Evolutionary conservation across 2,113 vertebrate genomes (phyloP), one percentile per base, ranked within the genome.

Genomic region (Excalfactoria chinensis): DNA sequence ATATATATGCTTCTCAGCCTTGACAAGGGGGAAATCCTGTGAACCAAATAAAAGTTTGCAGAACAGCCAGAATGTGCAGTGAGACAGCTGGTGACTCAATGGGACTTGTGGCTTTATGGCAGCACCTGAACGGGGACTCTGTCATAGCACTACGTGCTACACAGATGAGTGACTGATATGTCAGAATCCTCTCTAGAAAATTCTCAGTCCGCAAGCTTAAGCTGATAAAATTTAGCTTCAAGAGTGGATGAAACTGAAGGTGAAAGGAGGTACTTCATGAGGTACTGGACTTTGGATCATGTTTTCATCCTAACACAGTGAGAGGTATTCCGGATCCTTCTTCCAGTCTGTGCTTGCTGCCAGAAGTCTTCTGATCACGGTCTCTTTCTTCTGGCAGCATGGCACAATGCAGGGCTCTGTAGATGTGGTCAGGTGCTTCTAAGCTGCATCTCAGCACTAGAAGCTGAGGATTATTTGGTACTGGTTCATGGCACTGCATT

Each of bases 401-500:
- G 41, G 48, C 60, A 58, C 41, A 17, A 20, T 17, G 60, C 67
- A 22, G 40, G 34, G 26, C 34, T 76, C 21, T 13, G 6, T 13
- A 71, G 53, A 20, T 35, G 8, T 2, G 60, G 16, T 30, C 44
- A 14, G 22, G 2, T 18, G n/a, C 44, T 74, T 75, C 44, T 20
- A 5, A 1, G 3, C 46, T 30, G 46, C 26, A 62, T 51, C 35
- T 62, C 46, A 72, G 53, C 53, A 5, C 1, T 63, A 46, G 41
- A 28, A 40, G 64, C 44, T 66, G 55, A 22, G 43, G n/a, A 8
- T 43, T 6, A 37, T 53, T 32, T n/a, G 53, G 18, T 63, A 7
- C 3, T 35, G 32, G 6, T 6, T 37, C 62, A 0, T 11, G 63
- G 73, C 19, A 0, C 48, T 46, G 58, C 19, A 0, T 1, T 22